Evolutionary conservation across 2,888 invertebrate genomes (phyloP).

Genomic region (Cerceris rybyensis): DNA sequence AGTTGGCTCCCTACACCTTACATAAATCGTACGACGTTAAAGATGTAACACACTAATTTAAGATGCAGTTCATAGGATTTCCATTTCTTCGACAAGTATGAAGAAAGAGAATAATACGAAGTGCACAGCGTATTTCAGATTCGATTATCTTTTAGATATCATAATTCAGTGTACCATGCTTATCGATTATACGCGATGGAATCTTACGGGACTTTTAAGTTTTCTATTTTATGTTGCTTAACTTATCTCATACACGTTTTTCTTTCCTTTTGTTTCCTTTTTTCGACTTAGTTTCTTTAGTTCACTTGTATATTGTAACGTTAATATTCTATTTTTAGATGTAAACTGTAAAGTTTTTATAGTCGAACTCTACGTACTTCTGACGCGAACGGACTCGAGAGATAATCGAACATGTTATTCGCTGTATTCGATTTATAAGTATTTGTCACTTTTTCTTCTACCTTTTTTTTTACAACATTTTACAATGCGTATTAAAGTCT

Average conservation of each 20-base stretch:
- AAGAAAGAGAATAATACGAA: slow-evolving; percentile 66
- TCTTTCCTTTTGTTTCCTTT: not conserved
- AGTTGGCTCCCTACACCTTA: slow-evolving; percentile 69
- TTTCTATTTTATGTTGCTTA: slow-evolving; percentile 32
- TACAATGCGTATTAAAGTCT: slow-evolving; percentile 43
- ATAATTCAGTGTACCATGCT: slow-evolving; percentile 31
- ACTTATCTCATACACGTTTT: slow-evolving; percentile 22
- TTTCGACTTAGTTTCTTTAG: not conserved
- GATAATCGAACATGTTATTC: slow-evolving; percentile 77
- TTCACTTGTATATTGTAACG: slow-evolving; percentile 8
- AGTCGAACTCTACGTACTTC: slow-evolving; percentile 13
- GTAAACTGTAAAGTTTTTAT: slow-evolving; percentile 18
- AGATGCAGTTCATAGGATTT: slow-evolving; percentile 76
- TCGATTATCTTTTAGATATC: slow-evolving; percentile 72
- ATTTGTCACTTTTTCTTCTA: slow-evolving; percentile 58
- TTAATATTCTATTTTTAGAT: slow-evolving; percentile 1
- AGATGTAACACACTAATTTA: slow-evolving; percentile 76
- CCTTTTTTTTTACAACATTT: slow-evolving; percentile 54
- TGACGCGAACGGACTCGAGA: slow-evolving; percentile 48
- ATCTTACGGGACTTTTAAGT: slow-evolving; percentile 1
- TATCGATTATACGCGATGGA: slow-evolving; percentile 22
- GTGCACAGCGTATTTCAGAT: slow-evolving; percentile 73
- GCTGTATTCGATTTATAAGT: slow-evolving; percentile 69
- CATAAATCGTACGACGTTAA: slow-evolving; percentile 76
- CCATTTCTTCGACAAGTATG: slow-evolving; percentile 72